Percentiles rank a stretch among this genome's conserved stretches.
phyloP scores from a whole-genome alignment of 2,888 invertebrate species.

The Apocheima hispidaria region DNA sequence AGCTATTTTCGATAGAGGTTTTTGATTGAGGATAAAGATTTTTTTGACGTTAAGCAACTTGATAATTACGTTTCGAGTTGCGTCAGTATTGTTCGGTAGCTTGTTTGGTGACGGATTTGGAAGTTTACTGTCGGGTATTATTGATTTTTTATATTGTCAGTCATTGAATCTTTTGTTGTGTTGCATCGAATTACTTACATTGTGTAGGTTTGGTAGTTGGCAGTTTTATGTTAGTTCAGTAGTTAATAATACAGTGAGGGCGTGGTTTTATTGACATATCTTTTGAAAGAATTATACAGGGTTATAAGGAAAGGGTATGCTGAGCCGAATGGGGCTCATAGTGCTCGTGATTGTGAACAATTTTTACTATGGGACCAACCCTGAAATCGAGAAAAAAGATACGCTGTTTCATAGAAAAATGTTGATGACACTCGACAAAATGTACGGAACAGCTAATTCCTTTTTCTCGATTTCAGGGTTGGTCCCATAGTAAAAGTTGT shows the following conservation, averaged over 20 bases:
- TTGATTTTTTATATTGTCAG: slow-evolving; percentile 31
- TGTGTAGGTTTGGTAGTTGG: slow-evolving; percentile 14
- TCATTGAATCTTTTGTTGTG: slow-evolving; percentile 33
- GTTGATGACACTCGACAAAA: too few species aligned
- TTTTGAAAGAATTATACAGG: too few species aligned
- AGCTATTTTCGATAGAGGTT: slow-evolving; percentile 5
- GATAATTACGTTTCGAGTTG: slow-evolving; percentile 44
- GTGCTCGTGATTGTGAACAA: too few species aligned
- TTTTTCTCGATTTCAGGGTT: too few species aligned
- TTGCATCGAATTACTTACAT: slow-evolving; percentile 23
- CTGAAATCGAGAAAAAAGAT: too few species aligned
- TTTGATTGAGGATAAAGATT: slow-evolving; percentile 14
- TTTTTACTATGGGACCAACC: too few species aligned
- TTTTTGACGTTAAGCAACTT: slow-evolving; percentile 44
- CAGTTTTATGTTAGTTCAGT: slow-evolving; percentile 1
- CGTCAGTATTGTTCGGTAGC: slow-evolving; percentile 39
- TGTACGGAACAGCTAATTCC: too few species aligned
- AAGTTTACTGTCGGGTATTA: slow-evolving; percentile 21
- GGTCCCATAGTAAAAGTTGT: too few species aligned
- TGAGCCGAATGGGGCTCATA: too few species aligned
- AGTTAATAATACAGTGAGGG: slow-evolving; percentile 13
- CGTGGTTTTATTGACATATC: neutral
- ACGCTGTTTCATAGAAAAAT: too few species aligned
- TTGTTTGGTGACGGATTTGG: slow-evolving; percentile 34
- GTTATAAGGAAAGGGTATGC: too few species aligned